Conservation (phyloP, 2,113 vertebrate species). For the Choloepus hoffmanni region DNA sequence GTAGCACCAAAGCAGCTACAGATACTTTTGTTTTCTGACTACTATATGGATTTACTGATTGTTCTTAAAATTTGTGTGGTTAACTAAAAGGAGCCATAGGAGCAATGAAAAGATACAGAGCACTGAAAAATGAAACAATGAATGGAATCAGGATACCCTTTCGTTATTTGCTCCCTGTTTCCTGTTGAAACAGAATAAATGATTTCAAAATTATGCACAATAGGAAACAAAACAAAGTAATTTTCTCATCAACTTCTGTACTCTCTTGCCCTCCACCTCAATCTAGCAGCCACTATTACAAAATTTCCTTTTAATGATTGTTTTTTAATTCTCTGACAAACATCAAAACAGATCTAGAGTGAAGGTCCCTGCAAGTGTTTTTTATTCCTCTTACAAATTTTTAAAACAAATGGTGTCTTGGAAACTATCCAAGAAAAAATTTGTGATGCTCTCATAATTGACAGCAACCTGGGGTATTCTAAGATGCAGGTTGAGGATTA, state of each 20-base stretch:
- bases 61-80: conserved; percentile 3
- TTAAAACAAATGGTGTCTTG: conserved; percentile 55
- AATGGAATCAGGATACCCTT: background rate
- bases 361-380: background rate
- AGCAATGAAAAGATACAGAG: conserved; percentile 14
- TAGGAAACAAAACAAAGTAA: conserved; percentile 30
- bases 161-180: background rate
- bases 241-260: background rate
- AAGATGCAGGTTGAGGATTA: conserved; percentile 9
- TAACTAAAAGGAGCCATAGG: background rate
- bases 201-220: background rate
- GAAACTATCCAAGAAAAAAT: conserved; percentile 33
- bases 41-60: background rate
- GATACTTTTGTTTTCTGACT: background rate
- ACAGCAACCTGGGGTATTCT: background rate
- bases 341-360: background rate
- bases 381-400: conserved; percentile 42
- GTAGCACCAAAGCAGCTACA: background rate
- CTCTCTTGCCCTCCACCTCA: background rate
- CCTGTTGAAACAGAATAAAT: conserved; percentile 6
- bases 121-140: background rate
- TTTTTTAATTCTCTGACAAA: conserved; percentile 42
- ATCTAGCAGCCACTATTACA: background rate
- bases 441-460: background rate
- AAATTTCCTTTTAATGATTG: background rate